Percentiles rank a stretch among this genome's conserved stretches.
Conservation (phyloP, 2,888 invertebrate genomes). For the Plebejus anna region DNA sequence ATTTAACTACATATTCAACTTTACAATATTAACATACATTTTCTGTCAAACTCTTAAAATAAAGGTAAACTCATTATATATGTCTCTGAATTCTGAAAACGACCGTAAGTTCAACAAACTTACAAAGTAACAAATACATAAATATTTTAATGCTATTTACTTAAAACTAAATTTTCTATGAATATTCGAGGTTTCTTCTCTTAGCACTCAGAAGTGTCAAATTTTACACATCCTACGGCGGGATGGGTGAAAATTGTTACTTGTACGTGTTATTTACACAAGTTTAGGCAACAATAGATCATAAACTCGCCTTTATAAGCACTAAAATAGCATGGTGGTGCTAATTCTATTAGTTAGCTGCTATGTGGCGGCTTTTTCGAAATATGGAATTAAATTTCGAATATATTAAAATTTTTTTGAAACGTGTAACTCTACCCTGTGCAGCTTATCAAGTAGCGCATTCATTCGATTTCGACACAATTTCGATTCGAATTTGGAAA, state of each 20-base stretch:
- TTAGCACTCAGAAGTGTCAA: slow-evolving; percentile 4
- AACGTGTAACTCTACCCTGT: no score
- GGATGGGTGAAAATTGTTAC: slow-evolving; percentile 17
- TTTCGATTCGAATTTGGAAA: no score
- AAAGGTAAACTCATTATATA: no score
- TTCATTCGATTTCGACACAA: no score
- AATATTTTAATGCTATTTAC: background rate
- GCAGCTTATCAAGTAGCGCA: no score
- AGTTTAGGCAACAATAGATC: background rate
- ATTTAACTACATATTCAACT: no score
- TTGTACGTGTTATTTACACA: slow-evolving; percentile 21
- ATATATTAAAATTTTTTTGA: background rate
- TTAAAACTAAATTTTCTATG: background rate
- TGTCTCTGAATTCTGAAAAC: no score
- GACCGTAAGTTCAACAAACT: no score
- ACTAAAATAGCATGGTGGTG: background rate
- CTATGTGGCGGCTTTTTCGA: background rate
- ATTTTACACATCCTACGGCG: slow-evolving; percentile 20
- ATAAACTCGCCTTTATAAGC: background rate
- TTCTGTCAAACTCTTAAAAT: no score
- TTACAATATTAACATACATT: no score
- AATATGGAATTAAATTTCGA: background rate
- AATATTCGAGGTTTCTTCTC: slow-evolving; percentile 17
- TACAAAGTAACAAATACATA: background rate
- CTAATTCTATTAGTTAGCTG: background rate